Percentiles rank a stretch among this genome's conserved stretches.
Conservation (phyloP, 2,113 vertebrate species). For the Coptodon bakossiorum region DNA sequence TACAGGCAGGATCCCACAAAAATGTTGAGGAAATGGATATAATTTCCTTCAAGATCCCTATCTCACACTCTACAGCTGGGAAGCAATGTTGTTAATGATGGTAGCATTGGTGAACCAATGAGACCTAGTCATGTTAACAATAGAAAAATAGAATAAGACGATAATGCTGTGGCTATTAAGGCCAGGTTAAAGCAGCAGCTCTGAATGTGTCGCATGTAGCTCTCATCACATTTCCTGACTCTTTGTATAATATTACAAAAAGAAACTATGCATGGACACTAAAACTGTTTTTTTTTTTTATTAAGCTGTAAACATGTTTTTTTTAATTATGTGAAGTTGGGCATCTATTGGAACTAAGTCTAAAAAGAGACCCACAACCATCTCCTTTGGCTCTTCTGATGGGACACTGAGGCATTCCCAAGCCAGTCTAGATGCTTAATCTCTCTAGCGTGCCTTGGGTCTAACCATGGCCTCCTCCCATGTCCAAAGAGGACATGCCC, state of each 20-base stretch:
- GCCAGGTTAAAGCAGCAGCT: background rate
- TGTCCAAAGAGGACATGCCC: background rate
- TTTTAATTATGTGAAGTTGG: background rate
- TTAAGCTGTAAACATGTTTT: background rate
- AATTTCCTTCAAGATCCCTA: slow-evolving; percentile 18
- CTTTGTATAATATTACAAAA: background rate
- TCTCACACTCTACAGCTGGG: background rate
- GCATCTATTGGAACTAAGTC: background rate
- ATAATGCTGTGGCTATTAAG: background rate
- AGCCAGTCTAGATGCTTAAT: background rate
- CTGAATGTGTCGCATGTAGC: background rate
- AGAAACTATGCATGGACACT: background rate
- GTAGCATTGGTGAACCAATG: background rate
- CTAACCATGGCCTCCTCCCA: background rate
- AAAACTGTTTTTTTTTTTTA: background rate
- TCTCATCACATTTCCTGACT: background rate
- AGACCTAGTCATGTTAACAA: background rate
- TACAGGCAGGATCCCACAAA: background rate
- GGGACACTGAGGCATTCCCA: background rate
- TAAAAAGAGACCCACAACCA: background rate
- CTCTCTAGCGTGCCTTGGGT: background rate
- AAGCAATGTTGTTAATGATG: background rate
- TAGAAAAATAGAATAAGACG: background rate
- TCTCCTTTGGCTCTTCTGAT: background rate
- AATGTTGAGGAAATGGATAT: background rate